Base-by-base conservation (phyloP, 2,797 vertebrate genomes). In the Chrosomus eos region DNA sequence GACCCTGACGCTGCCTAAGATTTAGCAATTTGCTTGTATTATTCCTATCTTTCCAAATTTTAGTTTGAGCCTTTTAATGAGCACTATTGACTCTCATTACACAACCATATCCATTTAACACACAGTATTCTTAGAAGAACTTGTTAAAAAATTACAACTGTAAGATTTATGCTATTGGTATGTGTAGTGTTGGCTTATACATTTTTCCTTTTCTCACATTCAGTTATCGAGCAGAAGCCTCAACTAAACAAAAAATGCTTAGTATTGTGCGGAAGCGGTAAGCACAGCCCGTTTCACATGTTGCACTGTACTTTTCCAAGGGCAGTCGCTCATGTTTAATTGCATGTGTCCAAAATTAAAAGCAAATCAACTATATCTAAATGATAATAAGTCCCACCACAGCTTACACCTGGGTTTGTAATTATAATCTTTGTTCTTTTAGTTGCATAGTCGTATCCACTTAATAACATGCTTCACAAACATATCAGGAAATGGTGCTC, bases 221-320 rank as follows among this genome's bases (percentile, higher is more conserved):
- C 92, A 95, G 94, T 96, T 96, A 91, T 92, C 93, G 84, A 92
- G 92, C 90, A 93, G 93, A 93, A 92, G 93, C 93, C 91, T 95
- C 93, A 91, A 92, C 94, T 95, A 95, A 94, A 96, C 93, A 92
- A 93, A 89, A 96, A 95, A 93, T 94, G 90, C 92, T 94, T 94
- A 94, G 91, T 95, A 90, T 93, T 94, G 95, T 95, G 91, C 93
- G 90, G 92, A 93, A 94, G 92, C 96, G 93, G 93, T 96, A 94
- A 96, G 93, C 90, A 90, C 81, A 90, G 89, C 68, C 66, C 80
- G 83, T 90, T 85, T 86, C 89, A 91, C 87, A 92, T 90, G 90
- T 93, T 91, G 88, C 93, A 92, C 92, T 93, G 87, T 77, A 84
- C 90, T 90, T 90, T 85, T 92, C 85, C 90, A 91, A 82, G 83